Evolutionary conservation across 2,113 vertebrate genomes (phyloP).

Genomic region (Scolopax mira): DNA sequence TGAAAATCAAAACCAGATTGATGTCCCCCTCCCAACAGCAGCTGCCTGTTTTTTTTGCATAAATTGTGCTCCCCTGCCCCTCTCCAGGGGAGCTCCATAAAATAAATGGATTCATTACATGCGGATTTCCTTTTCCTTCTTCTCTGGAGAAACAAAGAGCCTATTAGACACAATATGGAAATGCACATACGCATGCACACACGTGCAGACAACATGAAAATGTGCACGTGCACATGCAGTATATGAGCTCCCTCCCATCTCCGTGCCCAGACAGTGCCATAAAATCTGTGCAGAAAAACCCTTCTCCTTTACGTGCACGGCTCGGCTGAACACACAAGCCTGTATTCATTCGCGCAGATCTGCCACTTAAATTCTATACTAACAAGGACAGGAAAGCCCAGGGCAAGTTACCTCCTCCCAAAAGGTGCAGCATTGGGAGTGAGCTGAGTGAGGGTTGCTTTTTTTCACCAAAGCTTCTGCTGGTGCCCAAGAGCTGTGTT

Average conservation of each 20-base stretch:
- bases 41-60: constrained; percentile 62
- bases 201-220: constrained; percentile 41
- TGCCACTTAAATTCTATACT: constrained; percentile 1
- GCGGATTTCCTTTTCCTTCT: constrained; percentile 73
- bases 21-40: constrained; percentile 51
- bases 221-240: constrained; percentile 9
- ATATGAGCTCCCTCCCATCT: background rate
- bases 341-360: background rate
- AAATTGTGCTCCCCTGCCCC: constrained; percentile 57
- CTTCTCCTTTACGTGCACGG: background rate
- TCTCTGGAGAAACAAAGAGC: constrained; percentile 71
- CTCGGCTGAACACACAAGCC: background rate
- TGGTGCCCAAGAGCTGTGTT: background rate
- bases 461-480: background rate
- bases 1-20: constrained; percentile 73
- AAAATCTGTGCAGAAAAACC: constrained; percentile 4
- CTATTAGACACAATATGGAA: constrained; percentile 68
- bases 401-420: background rate
- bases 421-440: background rate
- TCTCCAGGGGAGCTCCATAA: constrained; percentile 71
- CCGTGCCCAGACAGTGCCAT: background rate
- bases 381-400: constrained; percentile 14
- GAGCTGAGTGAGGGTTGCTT: background rate
- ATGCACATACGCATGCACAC: constrained; percentile 48
- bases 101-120: constrained; percentile 75